Conservation (phyloP, 2,113 vertebrate species). For the Prunella fulvescens region DNA sequence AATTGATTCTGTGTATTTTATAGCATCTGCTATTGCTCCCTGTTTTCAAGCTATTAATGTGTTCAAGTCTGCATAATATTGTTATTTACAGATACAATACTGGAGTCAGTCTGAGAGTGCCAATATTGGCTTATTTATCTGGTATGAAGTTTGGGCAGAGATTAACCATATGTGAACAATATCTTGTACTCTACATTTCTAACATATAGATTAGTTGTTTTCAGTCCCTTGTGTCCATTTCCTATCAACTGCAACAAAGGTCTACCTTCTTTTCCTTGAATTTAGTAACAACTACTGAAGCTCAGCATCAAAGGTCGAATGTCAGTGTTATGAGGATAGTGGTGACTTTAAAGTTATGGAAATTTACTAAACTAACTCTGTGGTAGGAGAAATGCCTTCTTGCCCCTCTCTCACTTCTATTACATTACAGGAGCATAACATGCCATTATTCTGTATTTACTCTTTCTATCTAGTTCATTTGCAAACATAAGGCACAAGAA, state of each 20-base stretch:
- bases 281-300: constrained; percentile 56
- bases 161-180: background rate
- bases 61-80: constrained; percentile 12
- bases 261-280: constrained; percentile 1
- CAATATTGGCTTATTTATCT: background rate
- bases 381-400: constrained; percentile 33
- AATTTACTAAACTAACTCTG: constrained; percentile 30
- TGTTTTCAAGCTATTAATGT: constrained; percentile 25
- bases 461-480: constrained; percentile 53
- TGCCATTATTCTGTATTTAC: constrained; percentile 57
- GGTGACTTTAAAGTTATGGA: constrained; percentile 18
- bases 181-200: background rate
- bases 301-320: constrained; percentile 23
- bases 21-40: background rate
- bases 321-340: background rate
- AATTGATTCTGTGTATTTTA: constrained; percentile 15
- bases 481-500: constrained; percentile 6
- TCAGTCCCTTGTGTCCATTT: background rate
- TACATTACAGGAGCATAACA: constrained; percentile 14
- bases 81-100: constrained; percentile 18
- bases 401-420: constrained; percentile 27
- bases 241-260: background rate
- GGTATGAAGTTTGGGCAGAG: background rate
- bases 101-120: background rate
- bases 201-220: background rate